Base-by-base conservation (phyloP, 2,797 vertebrate species). In the Schizopygopsis malacanthus region DNA sequence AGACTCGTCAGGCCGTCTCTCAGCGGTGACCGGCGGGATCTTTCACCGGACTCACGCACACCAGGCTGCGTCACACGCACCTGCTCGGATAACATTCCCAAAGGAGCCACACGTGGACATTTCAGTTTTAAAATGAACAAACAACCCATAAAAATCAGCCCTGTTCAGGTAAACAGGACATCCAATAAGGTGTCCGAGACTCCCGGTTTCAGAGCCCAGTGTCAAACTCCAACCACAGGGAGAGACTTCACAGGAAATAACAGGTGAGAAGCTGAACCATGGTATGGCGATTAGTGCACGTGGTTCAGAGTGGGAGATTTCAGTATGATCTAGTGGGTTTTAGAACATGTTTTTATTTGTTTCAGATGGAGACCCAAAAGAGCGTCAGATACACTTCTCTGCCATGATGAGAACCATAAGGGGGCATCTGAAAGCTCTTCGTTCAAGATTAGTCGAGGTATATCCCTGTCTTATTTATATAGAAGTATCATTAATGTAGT, bases 281-380 rank as follows among this genome's bases (percentile, higher is more conserved):
- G 82, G 11, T 18, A 18, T 25, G 18, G 22, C 0, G 3, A 22
- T 54, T 10, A 28, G n/a, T 45, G 56, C 6, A 8, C 5, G 28
- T 52, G 65, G 11, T 69, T 43, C 6, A 37, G 43, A 67, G 43
- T 3, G 10, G 16, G 39, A 50, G 79, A 41, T 33, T 69, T 28
- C 70, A 63, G 10, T 47, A 20, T 71, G 4, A 56, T 63, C 52
- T 77, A 15, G 71, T 9, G 16, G 18, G 63, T 41, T 45, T 77
- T 69, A 8, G 59, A 67, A 41, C 28, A 20, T 77, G 22, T 78
- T 33, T 84, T 50, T 69, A 22, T 65, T 54, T 84, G 63, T 81
- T 83, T 82, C 54, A 90, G 89, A 50, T 89, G 88, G 87, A 88
- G 89, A 84, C 89, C 89, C 54, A 90, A 87, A 63, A 83, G 89